Evolutionary conservation across 2,797 vertebrate genomes (phyloP).

Genomic region (Leuciscus waleckii): DNA sequence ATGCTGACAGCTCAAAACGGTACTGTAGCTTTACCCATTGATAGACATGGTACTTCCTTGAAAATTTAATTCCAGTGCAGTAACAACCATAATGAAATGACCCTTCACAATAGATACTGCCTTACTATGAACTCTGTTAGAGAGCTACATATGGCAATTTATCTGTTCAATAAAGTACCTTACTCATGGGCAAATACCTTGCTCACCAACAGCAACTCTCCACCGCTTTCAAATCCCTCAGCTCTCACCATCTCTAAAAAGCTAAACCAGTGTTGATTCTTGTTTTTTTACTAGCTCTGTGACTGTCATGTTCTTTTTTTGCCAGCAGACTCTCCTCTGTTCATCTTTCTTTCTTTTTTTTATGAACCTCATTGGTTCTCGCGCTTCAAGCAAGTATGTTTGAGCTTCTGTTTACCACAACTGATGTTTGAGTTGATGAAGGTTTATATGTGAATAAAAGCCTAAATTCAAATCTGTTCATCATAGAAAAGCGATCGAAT

Average conservation of each 20-base stretch:
- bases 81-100: not conserved
- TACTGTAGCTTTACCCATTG: not conserved
- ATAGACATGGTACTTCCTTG: not conserved
- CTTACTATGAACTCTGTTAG: not conserved
- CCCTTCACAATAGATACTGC: not conserved
- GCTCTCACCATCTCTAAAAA: not conserved
- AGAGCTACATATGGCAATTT: not conserved
- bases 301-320: not conserved
- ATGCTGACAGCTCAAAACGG: not conserved
- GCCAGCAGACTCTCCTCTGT: no score
- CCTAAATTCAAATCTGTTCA: no score
- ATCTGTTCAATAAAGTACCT: not conserved
- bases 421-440: no score
- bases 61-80: not conserved
- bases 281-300: not conserved
- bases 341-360: no score
- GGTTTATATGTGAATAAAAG: no score
- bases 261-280: not conserved
- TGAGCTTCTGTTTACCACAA: no score
- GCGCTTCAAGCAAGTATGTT: no score
- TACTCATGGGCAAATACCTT: no score
- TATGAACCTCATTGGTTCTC: no score
- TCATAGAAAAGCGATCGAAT: no score
- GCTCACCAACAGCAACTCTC: not conserved
- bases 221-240: not conserved